Evolutionary conservation across 2,113 vertebrate species (phyloP), one percentile per base, ranked within the genome.

Genomic region (Meriones unguiculatus): DNA sequence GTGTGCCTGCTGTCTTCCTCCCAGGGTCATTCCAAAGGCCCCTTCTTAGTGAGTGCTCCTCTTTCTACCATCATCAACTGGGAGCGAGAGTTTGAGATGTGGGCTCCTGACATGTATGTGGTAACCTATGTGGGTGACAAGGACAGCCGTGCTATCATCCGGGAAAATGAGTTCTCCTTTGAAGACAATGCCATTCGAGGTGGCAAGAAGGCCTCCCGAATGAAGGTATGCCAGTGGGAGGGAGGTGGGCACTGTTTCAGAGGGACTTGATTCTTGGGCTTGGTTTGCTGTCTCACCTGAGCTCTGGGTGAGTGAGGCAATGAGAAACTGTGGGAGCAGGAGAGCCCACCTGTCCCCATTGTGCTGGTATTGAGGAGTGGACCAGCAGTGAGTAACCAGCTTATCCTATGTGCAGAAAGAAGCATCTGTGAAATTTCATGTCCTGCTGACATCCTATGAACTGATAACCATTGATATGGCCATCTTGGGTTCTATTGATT

Each of bases 1-100:
- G 2, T 77, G 18, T 65, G 13, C 12, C 78, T 50, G 28, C 76
- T 50, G 50, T 65, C 50, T 90, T 80, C 4, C 41, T 95, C 52
- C 3, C 90, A 99, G 99, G 99, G 99, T 97, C 99, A 99, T 96
- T 99, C 99, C 17, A 99, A 99, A 98, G 99, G 99, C 89, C 99
- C 97, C 30, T 99, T 99, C 98, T 98, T 99, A 97, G 99, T 99
- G 95, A 99, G 99, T 20, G 99, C 99, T 12, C 99, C 99, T 0
- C 98, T 99, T 89, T 99, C 99, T 93, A 99, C 99, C 93, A 99
- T 99, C 98, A 99, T 99, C 97, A 99, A 99, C 98, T 99, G 99
- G 99, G 99, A 99, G 95, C 98, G 99, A 89, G 99, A 99, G 98
- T 99, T 99, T 98, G 99, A 99, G 98, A 99, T 99, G 99, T 99